Conservation (phyloP, 2,888 invertebrate species). For the Drosophila merina region DNA sequence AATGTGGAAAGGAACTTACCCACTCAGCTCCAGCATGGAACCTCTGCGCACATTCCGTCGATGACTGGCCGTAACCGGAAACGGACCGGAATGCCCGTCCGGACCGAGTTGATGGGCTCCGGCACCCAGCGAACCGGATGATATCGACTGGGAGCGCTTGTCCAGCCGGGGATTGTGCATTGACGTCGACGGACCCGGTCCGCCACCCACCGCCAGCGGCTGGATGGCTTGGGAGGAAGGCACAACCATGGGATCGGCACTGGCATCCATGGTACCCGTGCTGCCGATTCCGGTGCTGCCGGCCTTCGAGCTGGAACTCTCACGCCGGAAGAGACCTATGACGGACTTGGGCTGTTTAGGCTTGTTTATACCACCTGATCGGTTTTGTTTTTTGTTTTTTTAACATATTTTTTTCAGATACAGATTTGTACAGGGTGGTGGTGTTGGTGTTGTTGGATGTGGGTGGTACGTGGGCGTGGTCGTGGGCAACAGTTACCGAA, state of each 20-base stretch:
- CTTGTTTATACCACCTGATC: constrained; percentile 93
- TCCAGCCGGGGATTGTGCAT: constrained; percentile 80
- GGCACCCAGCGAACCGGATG: constrained; percentile 72
- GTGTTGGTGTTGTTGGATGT: constrained; percentile 35
- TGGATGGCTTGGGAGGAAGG: constrained; percentile 66
- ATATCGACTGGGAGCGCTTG: constrained; percentile 80
- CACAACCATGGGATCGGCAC: constrained; percentile 85
- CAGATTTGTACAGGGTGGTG: constrained; percentile 23
- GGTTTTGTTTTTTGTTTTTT: constrained; percentile 12
- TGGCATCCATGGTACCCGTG: constrained; percentile 84
- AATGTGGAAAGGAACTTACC: constrained; percentile 85
- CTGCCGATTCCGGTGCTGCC: constrained; percentile 85
- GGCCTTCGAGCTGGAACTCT: constrained; percentile 88
- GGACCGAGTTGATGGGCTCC: constrained; percentile 70
- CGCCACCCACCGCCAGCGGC: constrained; percentile 16
- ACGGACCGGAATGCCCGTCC: constrained; percentile 86
- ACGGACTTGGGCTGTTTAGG: constrained; percentile 93
- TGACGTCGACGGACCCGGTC: constrained; percentile 57
- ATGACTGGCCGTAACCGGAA: constrained; percentile 88
- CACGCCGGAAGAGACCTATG: constrained; percentile 94
- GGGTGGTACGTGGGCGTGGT: constrained; percentile 9
- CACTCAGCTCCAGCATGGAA: constrained; percentile 92
- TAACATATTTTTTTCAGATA: constrained; percentile 15
- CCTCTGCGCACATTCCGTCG: constrained; percentile 89
- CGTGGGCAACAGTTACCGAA: constrained; percentile 68